phyloP scores from a whole-genome alignment of 2,113 vertebrate genomes.

The Sylvia atricapilla region DNA sequence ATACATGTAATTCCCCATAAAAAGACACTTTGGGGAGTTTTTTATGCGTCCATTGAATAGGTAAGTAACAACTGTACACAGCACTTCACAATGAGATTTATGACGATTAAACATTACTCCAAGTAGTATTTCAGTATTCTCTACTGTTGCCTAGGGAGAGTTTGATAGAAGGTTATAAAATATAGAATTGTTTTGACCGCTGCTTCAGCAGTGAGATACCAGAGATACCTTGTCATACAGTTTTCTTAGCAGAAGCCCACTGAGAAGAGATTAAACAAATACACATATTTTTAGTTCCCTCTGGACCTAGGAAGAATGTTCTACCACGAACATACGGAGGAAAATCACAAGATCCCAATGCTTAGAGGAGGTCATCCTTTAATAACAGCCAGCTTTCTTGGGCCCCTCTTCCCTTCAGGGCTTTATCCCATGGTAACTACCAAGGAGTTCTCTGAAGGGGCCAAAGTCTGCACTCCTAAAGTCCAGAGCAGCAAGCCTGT shows the following conservation, averaged over 20 bases:
- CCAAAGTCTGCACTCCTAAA: background rate
- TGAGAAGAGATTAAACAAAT: background rate
- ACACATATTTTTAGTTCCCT: background rate
- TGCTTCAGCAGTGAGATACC: background rate
- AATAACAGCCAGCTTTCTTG: background rate
- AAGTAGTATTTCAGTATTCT: background rate
- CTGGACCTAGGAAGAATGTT: background rate
- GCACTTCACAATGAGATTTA: background rate
- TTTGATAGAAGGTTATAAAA: background rate
- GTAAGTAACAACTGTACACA: background rate
- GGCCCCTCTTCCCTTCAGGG: background rate
- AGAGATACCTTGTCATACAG: background rate
- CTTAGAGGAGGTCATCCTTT: background rate
- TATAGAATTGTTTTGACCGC: background rate
- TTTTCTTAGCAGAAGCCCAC: background rate
- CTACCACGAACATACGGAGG: background rate
- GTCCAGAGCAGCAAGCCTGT: rapidly evolving
- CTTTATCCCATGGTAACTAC: background rate
- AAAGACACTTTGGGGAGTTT: background rate
- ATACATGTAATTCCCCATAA: background rate
- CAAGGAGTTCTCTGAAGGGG: background rate
- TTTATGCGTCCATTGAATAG: background rate
- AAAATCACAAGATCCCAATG: background rate
- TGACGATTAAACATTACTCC: background rate
- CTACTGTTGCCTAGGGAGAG: background rate